Evolutionary conservation across 2,113 vertebrate species (phyloP).

Genomic region (Upupa epops): DNA sequence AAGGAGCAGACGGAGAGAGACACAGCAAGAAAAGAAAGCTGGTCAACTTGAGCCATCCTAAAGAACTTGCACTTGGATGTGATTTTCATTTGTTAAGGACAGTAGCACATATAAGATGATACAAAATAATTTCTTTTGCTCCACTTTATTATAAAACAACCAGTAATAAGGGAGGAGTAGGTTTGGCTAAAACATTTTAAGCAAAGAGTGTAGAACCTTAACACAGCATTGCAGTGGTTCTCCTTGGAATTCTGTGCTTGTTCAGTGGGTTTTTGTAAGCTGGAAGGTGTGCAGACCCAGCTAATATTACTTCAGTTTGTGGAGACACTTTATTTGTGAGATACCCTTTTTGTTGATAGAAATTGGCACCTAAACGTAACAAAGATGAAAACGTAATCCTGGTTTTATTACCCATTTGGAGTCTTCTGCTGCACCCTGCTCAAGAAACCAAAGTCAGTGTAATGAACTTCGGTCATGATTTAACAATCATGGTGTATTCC

Average conservation of each 20-base stretch:
- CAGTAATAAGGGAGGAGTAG: neutral
- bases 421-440: neutral
- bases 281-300: neutral
- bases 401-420: neutral
- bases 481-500: neutral
- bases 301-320: neutral
- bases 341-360: neutral
- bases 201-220: neutral
- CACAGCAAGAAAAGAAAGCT: neutral
- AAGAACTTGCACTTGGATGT: neutral
- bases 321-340: neutral
- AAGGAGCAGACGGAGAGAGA: neutral
- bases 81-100: neutral
- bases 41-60: neutral
- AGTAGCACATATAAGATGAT: neutral
- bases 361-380: neutral
- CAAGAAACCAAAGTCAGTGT: neutral
- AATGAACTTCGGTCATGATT: neutral
- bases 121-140: neutral
- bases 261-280: neutral
- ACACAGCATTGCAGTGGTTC: neutral
- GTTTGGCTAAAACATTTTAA: neutral
- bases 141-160: neutral
- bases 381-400: neutral
- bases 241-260: neutral